Percentiles rank a stretch among this genome's conserved stretches.
Evolutionary conservation across 2,797 vertebrate species (phyloP).

Genomic region (Hyperoplus immaculatus): DNA sequence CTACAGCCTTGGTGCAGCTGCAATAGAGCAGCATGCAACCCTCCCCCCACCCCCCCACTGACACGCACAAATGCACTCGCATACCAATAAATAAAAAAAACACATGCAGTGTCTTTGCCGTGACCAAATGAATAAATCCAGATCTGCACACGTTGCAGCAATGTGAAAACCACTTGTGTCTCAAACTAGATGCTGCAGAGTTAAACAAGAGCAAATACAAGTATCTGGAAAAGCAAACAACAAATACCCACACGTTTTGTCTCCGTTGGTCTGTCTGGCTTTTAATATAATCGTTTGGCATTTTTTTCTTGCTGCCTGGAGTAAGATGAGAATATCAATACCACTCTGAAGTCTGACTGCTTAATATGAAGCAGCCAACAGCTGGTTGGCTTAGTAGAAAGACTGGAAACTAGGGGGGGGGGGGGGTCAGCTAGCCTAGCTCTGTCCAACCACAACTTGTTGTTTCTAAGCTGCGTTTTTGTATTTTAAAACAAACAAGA

Average conservation of each 20-base stretch:
- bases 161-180: neutral
- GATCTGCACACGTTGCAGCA: neutral
- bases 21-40: constrained; percentile 58
- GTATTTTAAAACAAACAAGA: neutral
- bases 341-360: neutral
- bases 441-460: neutral
- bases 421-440: neutral
- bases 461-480: neutral
- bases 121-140: constrained; percentile 14
- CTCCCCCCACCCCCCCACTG: constrained; percentile 51
- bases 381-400: constrained; percentile 16
- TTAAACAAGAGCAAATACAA: neutral
- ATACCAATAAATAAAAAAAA: constrained; percentile 18
- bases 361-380: neutral
- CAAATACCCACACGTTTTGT: neutral
- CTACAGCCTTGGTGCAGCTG: constrained; percentile 76
- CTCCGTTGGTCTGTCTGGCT: neutral
- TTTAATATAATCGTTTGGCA: constrained; percentile 1
- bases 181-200: neutral
- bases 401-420: constrained; percentile 1
- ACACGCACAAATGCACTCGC: constrained; percentile 39
- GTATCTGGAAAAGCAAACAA: neutral
- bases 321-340: neutral
- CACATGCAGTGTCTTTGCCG: constrained; percentile 31
- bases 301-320: neutral